Base-by-base conservation (phyloP, 2,888 invertebrate species). In the Hirtodrosophila alboralis region DNA sequence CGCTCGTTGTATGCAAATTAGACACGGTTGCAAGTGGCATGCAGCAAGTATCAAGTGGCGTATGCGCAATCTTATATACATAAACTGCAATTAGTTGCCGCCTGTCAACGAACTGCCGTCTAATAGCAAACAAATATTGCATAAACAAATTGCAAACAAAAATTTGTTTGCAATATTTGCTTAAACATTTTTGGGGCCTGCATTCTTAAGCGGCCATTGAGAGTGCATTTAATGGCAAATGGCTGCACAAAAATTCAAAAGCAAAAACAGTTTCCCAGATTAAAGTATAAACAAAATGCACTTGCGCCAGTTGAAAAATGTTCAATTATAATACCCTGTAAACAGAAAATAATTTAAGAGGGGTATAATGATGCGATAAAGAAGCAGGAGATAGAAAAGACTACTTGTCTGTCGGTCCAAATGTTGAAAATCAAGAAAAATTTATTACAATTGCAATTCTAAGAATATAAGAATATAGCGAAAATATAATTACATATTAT, bases 251-350 rank as follows among this genome's bases (percentile, higher is more conserved):
- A 61, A 81, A 57, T 47, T 51, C 51, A 61, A 71, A 64, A 44
- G 60, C 52, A 65, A 56, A 49, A 14, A 21, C 49, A 52, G 26
- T 26, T 37, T 31, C 49, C 54, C 77, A 73, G 81, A 60, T 75
- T 83, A 85, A 78, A 80, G 79, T 80, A 79, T 80, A 80, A 80
- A 85, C 79, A 80, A 85, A 83, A 64, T 68, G 83, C 60, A 54
- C 63, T 71, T 59, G 65, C 52, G 27, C 52, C 31, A 33, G 45
- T 49, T 37, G 38, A 53, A 38, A 70, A 64, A 78, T 62, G 76
- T 85, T 81, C 84, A 85, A 85, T 79, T 85, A 85, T 74, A 75
- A 61, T 53, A 28, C 23, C 8, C 23, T 23, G 23, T 23, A 1
- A 4, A 4, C 7, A n/a, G 10, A 5, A 23, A 18, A n/a, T 30